Evolutionary conservation across 2,888 invertebrate genomes (phyloP).

Genomic region (Mycogona germanica): DNA sequence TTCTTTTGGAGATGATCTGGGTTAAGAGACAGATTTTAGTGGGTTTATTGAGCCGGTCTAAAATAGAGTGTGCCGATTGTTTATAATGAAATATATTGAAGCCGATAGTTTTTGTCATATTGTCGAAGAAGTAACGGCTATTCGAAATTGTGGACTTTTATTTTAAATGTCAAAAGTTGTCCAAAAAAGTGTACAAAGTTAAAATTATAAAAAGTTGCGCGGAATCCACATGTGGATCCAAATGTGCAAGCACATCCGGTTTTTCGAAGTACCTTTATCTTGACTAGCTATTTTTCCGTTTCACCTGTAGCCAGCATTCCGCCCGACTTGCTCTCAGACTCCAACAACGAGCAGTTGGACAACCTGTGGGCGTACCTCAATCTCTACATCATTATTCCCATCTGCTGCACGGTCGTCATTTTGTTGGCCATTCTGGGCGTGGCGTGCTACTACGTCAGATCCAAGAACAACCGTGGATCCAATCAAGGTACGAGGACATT

Average conservation of each 20-base stretch:
- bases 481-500: not conserved
- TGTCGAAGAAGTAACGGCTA: too few species aligned
- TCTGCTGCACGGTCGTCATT: constrained; percentile 4
- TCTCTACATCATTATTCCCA: constrained; percentile 11
- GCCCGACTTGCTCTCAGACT: constrained; percentile 8
- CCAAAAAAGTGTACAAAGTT: not conserved
- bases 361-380: constrained; percentile 10
- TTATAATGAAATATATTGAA: too few species aligned
- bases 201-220: not conserved
- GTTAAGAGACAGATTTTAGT: too few species aligned
- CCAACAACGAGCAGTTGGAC: not conserved
- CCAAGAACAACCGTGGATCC: not conserved
- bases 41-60: too few species aligned
- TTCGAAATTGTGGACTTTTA: too few species aligned
- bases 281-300: not conserved
- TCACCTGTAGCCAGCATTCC: constrained; percentile 12
- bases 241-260: too few species aligned
- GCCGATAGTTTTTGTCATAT: too few species aligned
- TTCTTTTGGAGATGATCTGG: too few species aligned
- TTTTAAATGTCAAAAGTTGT: not conserved
- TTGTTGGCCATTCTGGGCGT: constrained; percentile 6
- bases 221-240: not conserved
- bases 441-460: constrained; percentile 2
- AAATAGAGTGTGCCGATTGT: too few species aligned
- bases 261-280: not conserved